Base-by-base conservation (phyloP, 2,888 invertebrate genomes). In the Pseudeuparius sepicola region DNA sequence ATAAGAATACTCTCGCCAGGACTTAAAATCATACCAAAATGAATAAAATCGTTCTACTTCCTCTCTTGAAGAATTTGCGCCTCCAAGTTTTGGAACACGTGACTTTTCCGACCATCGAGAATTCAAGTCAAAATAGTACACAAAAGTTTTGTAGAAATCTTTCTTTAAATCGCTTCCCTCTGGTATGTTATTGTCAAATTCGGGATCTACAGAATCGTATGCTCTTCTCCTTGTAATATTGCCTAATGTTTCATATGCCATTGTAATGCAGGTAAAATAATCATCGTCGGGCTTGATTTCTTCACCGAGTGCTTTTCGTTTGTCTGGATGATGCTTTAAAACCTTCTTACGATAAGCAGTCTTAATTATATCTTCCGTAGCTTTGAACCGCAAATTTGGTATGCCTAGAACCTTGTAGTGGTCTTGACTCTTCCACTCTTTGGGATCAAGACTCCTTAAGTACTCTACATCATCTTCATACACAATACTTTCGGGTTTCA, bases 1-100 rank as follows among this genome's bases (percentile, higher is more conserved):
- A 60, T 98, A 99, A 2, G 97, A 97, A 64, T 86, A 99, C 60
- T 99, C 98, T 42, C 98, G 73, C 98, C 98, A 99, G 0, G 97
- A 96, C 47, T 94, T 92, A 64, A 97, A 98, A 53, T 90, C 83
- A 61, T 87, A 96, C 98, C 98, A 98, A 62, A 96, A 98, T 10
- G 84, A 79, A 60, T 99, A 98, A 65, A 99, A 99, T 28, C 70
- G 65, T 56, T 97, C 92, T 1, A 99, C 96, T 52, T 85, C 78
- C 44, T 82, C 81, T 34, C 90, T 71, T 2, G 78, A 66, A 34
- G 86, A 78, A 38, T 81, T 68, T n/a, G 75, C 71, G 54, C 78
- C 75, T 9, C 81, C 73, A 29, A 99, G 66, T 39, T 73, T 64
- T 33, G 97, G 97, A 23, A 92, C 90, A 42, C 82, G 78, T 46